Conservation (phyloP, 1,140 invertebrate species). For the Branchinecta lindahli region DNA sequence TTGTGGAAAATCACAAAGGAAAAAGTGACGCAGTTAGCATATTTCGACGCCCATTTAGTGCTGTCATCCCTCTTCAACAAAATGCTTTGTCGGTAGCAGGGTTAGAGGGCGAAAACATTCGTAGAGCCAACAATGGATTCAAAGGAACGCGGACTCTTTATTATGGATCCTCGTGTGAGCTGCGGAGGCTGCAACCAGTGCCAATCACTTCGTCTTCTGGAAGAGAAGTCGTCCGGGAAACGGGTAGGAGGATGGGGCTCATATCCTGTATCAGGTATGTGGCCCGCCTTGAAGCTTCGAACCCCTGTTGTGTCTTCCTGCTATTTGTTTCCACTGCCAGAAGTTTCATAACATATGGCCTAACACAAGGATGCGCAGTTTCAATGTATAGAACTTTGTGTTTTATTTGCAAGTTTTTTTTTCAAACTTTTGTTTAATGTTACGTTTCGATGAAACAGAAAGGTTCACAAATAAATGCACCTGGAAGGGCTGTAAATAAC, state of each 20-base stretch:
- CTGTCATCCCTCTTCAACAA: slow-evolving; percentile 16
- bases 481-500: too few species aligned
- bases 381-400: too few species aligned
- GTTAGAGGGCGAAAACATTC: neutral
- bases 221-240: neutral
- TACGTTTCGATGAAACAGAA: too few species aligned
- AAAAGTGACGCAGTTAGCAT: neutral
- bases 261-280: slow-evolving; percentile 47
- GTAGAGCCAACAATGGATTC: neutral
- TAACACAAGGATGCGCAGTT: too few species aligned
- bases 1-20: neutral
- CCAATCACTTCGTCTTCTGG: too few species aligned
- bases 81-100: slow-evolving; percentile 21
- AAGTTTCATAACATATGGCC: too few species aligned
- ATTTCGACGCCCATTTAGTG: neutral
- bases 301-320: neutral
- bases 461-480: too few species aligned
- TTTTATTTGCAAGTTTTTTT: too few species aligned
- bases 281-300: neutral
- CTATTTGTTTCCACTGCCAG: too few species aligned
- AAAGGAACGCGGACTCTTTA: neutral
- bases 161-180: neutral
- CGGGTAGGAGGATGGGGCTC: slow-evolving; percentile 35
- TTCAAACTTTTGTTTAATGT: too few species aligned
- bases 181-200: neutral